Conservation (phyloP, 2,888 invertebrate species). For the Drosophila setosimentum region DNA sequence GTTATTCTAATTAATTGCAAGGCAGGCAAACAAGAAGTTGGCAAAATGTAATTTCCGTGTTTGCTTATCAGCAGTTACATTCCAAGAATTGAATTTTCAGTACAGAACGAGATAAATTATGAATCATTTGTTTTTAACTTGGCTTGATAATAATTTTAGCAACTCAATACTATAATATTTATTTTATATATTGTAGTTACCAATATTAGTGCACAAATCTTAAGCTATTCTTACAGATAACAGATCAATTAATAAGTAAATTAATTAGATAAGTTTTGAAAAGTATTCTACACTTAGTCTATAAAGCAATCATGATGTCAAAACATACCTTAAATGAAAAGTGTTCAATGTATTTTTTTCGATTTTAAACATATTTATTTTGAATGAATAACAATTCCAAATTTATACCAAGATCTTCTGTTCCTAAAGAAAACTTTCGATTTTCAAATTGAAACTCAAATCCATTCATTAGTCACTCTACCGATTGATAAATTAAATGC, state of each 20-base stretch:
- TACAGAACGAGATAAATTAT: background rate
- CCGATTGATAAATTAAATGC: background rate
- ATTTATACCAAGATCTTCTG: background rate
- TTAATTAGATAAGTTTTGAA: background rate
- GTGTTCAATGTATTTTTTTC: background rate
- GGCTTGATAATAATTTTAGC: background rate
- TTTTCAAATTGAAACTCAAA: background rate
- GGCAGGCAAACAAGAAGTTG: conserved; percentile 14
- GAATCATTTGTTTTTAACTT: background rate
- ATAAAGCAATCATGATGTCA: background rate
- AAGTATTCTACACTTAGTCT: accelerated
- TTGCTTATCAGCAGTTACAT: conserved; percentile 8
- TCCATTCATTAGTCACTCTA: background rate
- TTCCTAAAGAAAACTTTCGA: background rate
- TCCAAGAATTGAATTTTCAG: background rate
- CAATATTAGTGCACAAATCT: background rate
- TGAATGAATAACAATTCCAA: background rate
- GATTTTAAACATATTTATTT: background rate
- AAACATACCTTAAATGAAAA: background rate
- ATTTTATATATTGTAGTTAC: background rate
- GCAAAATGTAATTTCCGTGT: conserved; percentile 12
- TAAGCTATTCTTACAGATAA: background rate
- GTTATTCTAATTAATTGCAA: conserved; percentile 40
- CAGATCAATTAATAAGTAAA: background rate
- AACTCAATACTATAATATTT: background rate